phyloP scores from a whole-genome alignment of 2,888 invertebrate species.

The Chloroclysta siterata region DNA sequence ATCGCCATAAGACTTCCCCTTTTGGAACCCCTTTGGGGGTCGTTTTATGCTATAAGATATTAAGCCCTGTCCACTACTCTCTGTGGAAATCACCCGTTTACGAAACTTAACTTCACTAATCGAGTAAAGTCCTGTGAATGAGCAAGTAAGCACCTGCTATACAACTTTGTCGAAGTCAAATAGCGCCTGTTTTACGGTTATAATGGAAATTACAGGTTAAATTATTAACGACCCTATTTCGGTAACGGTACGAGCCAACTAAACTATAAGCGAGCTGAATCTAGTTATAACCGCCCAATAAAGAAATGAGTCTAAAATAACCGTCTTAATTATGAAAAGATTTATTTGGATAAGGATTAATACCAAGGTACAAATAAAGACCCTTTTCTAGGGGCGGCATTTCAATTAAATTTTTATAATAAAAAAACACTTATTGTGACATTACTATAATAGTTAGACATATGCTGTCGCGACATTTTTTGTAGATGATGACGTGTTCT shows the following conservation, averaged over 20 bases:
- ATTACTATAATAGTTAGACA: no score
- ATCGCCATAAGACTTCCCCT: not conserved
- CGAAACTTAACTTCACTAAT: slow-evolving; percentile 14
- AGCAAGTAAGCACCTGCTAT: slow-evolving; percentile 3
- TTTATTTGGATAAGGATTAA: no score
- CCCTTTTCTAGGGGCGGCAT: no score
- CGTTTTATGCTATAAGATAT: not conserved
- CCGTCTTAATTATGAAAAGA: no score
- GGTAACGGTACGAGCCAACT: slow-evolving; percentile 9
- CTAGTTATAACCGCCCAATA: no score
- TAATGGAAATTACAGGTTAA: slow-evolving; percentile 13
- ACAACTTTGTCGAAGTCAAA: slow-evolving; percentile 10
- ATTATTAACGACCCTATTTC: slow-evolving; percentile 13
- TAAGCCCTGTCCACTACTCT: slow-evolving; percentile 7
- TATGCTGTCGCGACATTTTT: no score
- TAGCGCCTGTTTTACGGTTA: slow-evolving; percentile 10
- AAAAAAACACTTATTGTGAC: no score
- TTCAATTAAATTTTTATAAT: no score
- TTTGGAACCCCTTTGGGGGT: not conserved
- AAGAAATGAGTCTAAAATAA: no score
- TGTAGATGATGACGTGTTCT: no score
- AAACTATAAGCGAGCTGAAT: slow-evolving; percentile 1
- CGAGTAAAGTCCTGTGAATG: slow-evolving; percentile 1
- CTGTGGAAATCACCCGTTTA: slow-evolving; percentile 19
- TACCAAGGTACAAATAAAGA: no score